Base-by-base conservation (phyloP, 2,797 vertebrate species). In the Dallia pectoralis region DNA sequence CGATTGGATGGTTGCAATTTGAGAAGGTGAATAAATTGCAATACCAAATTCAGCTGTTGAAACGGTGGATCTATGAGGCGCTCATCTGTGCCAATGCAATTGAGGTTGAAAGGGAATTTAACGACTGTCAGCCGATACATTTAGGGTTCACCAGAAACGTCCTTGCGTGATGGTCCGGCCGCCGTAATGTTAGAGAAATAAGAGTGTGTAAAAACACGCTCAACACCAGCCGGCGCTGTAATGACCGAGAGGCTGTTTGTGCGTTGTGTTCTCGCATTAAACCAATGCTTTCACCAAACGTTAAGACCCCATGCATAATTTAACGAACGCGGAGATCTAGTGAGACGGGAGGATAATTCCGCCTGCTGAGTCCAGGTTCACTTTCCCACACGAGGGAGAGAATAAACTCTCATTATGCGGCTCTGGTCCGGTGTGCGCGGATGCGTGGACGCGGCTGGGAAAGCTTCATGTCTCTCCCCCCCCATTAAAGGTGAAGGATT, bases 261-360 rank as follows among this genome's bases (percentile, higher is more conserved):
- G 18, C 80, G 11, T 64, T 48, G 56, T 69, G 36, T 69, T 30
- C 44, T 74, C 77, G 79, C 84, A 87, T 87, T 86, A 87, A 87
- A 82, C 84, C 84, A 85, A 87, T 86, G 84, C n/a, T 85, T 87
- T 87, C 86, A 87, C 80, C 47, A 79, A 80, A 75, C 85, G 83
- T 83, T 84, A 87, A 82, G 82, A 81, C 82, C 84, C 79, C 79
- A 84, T 87, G 79, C 82, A 87, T 87, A 83, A 87, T 87, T 87
- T 83, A 87, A 74, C 75, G 73, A 66, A 69, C 81, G 83, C 82
- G 80, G 81, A 84, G 27, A 27, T 14, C 9, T 14, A 19, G 18
- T 16, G 29, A 53, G 77, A 75, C 75, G 71, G 75, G 76, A 79
- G 76, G 79, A 51, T 80, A 74, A 75, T 72, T 70, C 30, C 72